Evolutionary conservation across 1,140 invertebrate species (phyloP), one percentile per base, ranked within the genome.

Genomic region (Cylas formicarius): DNA sequence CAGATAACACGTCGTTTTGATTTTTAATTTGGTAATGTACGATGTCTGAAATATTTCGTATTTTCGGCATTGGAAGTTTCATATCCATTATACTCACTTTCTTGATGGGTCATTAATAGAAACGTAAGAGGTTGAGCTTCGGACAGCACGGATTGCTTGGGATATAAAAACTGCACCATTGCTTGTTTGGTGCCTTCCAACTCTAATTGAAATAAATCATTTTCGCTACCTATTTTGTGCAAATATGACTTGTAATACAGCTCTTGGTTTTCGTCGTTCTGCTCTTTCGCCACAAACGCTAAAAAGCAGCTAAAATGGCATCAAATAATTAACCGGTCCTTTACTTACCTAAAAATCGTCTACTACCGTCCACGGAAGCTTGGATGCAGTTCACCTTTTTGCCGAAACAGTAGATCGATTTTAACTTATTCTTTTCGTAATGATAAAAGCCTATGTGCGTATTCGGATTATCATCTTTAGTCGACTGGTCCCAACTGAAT

Each of bases 101-200:
- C 81, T 57, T 84, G 75, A 70, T 87, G 84, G 27, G 82, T 79
- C n/a, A 87, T 70, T 7, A 87, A 63, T 14, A 87, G 58, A 52
- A 87, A 77, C 58, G 84, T 82, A 39, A 85, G 81, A 39, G 72
- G 67, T 34, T 66, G 70, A 31, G 78, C 76, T 29, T 75, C 73
- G 39, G 67, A 67, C 42, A 72, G 67, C 43, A 71, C 69, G 52
- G 72, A 71, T 55, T 78, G 80, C 52, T 81, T 81, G 29, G 74
- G 76, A 60, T 84, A 83, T 3, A 87, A 68, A 75, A 86, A 89
- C 62, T 87, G 84, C 40, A 84, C 70, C 72, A 84, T 77, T 20
- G 82, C 74, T 68, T 86, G 84, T 34, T 78, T 81, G 1, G 58
- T 59, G 43, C 65, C 68, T 22, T 69, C 65, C 28, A 69, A 67